Evolutionary conservation across 2,888 invertebrate genomes (phyloP).

Genomic region (Ditula angustiorana): DNA sequence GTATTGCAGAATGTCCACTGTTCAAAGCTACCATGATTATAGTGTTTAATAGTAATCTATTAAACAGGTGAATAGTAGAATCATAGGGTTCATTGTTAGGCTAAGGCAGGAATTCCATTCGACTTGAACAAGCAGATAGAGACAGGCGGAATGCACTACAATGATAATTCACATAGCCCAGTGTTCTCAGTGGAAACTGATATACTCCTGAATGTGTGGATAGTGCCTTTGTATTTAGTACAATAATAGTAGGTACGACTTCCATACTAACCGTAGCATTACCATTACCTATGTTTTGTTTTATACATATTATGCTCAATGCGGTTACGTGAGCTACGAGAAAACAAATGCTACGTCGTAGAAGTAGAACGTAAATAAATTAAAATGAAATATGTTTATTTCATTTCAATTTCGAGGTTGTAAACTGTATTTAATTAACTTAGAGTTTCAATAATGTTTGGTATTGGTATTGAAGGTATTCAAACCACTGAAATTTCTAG

Average conservation of each 20-base stretch:
- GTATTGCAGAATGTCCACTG: background rate
- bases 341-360: background rate
- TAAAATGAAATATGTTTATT: no score
- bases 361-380: no score
- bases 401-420: no score
- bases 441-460: no score
- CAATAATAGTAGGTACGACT: no score
- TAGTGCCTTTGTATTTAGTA: no score
- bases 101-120: slow-evolving; percentile 3
- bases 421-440: no score
- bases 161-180: slow-evolving; percentile 5
- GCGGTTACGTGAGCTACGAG: background rate
- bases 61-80: background rate
- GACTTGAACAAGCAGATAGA: background rate
- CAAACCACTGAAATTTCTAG: no score
- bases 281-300: no score
- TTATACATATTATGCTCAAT: background rate
- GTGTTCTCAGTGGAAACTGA: background rate
- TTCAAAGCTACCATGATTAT: background rate
- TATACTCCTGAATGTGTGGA: background rate
- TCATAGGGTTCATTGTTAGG: background rate
- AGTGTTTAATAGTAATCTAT: background rate
- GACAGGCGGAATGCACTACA: slow-evolving; percentile 2
- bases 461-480: no score
- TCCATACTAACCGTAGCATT: no score